Base-by-base conservation (phyloP, 2,797 vertebrate genomes). In the Pseudomugil gertrudae region DNA sequence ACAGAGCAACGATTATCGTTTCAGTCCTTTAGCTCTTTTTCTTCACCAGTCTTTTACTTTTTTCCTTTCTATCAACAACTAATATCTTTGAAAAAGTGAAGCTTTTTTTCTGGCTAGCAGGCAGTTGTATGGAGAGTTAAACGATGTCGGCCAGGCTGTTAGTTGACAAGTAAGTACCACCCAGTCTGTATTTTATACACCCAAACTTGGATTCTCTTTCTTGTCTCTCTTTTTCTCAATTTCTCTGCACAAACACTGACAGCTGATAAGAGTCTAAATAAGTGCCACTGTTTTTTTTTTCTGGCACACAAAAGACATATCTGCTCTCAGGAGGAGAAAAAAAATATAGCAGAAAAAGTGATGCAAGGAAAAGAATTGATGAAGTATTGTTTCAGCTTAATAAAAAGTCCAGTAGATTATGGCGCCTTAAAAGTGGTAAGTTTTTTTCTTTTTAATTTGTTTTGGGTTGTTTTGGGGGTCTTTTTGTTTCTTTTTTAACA, bases 1-100 rank as follows among this genome's bases (percentile, higher is more conserved):
- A 89, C 69, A 77, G 74, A 86, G 81, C 72, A 43, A 69, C 74
- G 79, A 80, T 84, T 90, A 87, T 89, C 84, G 81, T 86, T 84
- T 84, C 76, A 68, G 56, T 79, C 79, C 86, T 45, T 45, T 45
- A 21, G 43, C 43, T 79, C 65, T 75, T 84, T 86, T 83, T 84
- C 83, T 86, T 83, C 61, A 45, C 74, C 78, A 55, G 80, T 69
- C 72, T 83, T 84, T 85, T 79, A 81, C 75, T 79, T 87, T 88
- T 38, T 63, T 77, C 81, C 79, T 72, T 74, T 89, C 83, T 87
- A 72, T 90, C 80, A 79, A 79, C 86, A 80, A 89, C 83, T 80
- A 82, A 87, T 89, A 71, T 87, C 81, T 89, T 85, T 88, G 72
- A 89, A 84, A 82, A 68, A 72, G 63, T 36, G 53, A 83, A 79